Base-by-base conservation (phyloP, 2,888 invertebrate species). In the Celastrina argiolus region DNA sequence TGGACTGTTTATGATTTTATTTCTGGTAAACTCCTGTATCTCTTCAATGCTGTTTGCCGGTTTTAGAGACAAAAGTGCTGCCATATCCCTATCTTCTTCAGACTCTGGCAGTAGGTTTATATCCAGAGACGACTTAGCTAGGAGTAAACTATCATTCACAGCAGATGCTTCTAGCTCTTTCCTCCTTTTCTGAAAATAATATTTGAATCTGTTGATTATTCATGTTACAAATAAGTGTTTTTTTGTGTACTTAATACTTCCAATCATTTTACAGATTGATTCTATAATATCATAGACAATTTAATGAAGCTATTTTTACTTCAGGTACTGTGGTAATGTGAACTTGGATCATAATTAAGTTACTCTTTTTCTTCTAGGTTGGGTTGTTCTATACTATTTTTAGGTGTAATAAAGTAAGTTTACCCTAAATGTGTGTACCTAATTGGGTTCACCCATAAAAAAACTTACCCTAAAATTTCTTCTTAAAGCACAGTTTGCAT, bases 401-500 rank as follows among this genome's bases (percentile, higher is more conserved):
- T n/a, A n/a, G n/a, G n/a, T n/a, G n/a, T n/a, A n/a, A n/a, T n/a
- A n/a, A n/a, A n/a, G n/a, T n/a, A n/a, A n/a, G n/a, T n/a, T n/a
- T n/a, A n/a, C n/a, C n/a, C n/a, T n/a, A n/a, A n/a, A n/a, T n/a
- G n/a, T n/a, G n/a, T n/a, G n/a, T n/a, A n/a, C n/a, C n/a, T n/a
- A n/a, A n/a, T 36, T 36, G 10, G 36, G 12, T 12, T 10, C 36
- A 36, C 5, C 10, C 10, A 36, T 2, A 22, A 26, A 51, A 26
- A 26, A 18, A 80, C 91, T 84, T 91, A 97, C 98, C 81, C 99
- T 94, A 85, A 99, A 98, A 74, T 94, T 93, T 59, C 95, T 94
- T 67, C 99, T 92, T 28, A 99, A 88, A 56, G 94, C 93, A 76
- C 95, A 96, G 86, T 99, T 99, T 0, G 98, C 96, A 67, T 95